Percentiles rank a stretch among this genome's conserved stretches.
These are phyloP conservation scores for Stenodera caucasica DNA, from an alignment of 2,888 invertebrate genomes.

Conservation along the genomic window DNA sequence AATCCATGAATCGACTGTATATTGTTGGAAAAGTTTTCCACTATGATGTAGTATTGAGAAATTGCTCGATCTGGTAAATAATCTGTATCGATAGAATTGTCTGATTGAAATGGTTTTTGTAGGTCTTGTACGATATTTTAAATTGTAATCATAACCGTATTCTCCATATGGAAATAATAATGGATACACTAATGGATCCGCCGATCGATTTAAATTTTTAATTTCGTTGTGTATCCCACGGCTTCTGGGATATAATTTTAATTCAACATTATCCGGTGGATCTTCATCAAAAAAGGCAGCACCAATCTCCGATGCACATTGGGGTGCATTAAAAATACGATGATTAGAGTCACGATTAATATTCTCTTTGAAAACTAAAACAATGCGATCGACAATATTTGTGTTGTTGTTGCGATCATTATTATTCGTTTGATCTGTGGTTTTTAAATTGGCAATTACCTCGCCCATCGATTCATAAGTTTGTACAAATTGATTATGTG, in stretches of 20 bases:
- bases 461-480: neutral
- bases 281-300: neutral
- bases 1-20: no score
- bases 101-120: neutral
- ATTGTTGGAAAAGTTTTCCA: slow-evolving; percentile 17
- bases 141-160: neutral
- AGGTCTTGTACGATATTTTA: neutral
- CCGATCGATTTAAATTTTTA: neutral
- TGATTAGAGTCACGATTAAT: no score
- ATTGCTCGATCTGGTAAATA: neutral
- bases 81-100: slow-evolving; percentile 15
- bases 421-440: neutral
- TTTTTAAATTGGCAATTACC: neutral
- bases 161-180: slow-evolving; percentile 10
- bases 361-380: no score
- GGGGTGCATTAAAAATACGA: no score
- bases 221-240: neutral
- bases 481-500: neutral
- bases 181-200: slow-evolving; percentile 11
- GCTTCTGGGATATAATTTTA: neutral
- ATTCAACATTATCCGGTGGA: neutral
- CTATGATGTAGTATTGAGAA: slow-evolving; percentile 11
- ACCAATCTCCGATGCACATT: neutral
- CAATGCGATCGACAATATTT: no score
- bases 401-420: no score